Evolutionary conservation across 2,797 vertebrate genomes (phyloP), one percentile per base, ranked within the genome.

Genomic region (Micromesistius poutassou): DNA sequence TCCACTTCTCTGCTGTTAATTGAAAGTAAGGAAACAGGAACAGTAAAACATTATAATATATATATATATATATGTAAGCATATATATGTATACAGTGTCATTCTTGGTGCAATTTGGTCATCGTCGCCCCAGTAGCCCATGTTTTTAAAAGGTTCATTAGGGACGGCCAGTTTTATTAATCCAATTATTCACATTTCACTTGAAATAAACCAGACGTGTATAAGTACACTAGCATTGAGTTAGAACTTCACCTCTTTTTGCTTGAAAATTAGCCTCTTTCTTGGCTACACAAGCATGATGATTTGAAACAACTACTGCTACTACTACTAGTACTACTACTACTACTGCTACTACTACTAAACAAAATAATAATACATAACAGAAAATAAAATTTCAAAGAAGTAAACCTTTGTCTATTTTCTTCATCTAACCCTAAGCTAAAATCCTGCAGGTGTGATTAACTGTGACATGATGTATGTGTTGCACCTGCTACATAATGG

Each of bases 1-100:
- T 90, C 90, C 91, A 86, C 16, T 92, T 91, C 90, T 90, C 88
- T 91, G 90, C 83, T 87, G 88, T 91, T 94, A 94, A 94, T 93
- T 94, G 84, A 88, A 83, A 85, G 87, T 77, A 86, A 79, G 78
- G 84, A 86, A 73, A 76, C 35, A 81, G 79, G 82, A 88, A 83
- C 77, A 86, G 78, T 80, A 81, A 85, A 81, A 75, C 79, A 62
- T 71, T 76, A 76, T 77, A 81, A 76, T 78, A 25, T 62, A 62
- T 8, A 62, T 8, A 62, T 62, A 4, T 50, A 22, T 50, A 50
- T n/a, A 62, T 62, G 6, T 62, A 62, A 13, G 40, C 40, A 16
- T 13, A 42, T 16, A 16, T 14, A 13, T 42, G 12, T 16, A 42
- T 16, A 42, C 40, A 13, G 40, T 42, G 40, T 42, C 36, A 38